A percentile compares a stretch with the other conserved stretches of the same genome.
These are phyloP conservation scores for Ictalurus punctatus DNA, from an alignment of 2,113 vertebrate species.

Conservation along the genomic window DNA sequence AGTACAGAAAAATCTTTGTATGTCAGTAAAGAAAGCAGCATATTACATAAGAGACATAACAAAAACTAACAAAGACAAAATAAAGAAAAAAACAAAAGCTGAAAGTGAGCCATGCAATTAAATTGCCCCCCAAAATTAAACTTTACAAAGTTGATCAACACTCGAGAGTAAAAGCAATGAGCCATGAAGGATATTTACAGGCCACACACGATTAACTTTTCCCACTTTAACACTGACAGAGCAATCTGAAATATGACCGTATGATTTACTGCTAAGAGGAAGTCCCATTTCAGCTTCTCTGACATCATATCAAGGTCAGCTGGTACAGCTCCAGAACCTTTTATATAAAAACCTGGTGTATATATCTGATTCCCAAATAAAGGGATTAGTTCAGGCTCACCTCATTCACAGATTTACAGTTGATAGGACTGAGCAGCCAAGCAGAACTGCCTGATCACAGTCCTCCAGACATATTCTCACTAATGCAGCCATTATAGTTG, in stretches of 20 bases:
- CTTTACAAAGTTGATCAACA: background rate
- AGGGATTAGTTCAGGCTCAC: background rate
- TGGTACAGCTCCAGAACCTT: constrained; percentile 3
- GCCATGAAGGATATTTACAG: constrained; percentile 19
- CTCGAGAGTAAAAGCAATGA: constrained; percentile 16
- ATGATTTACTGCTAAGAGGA: constrained; percentile 36
- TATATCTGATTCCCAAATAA: constrained; percentile 33
- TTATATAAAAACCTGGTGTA: constrained; percentile 2
- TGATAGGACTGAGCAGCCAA: background rate
- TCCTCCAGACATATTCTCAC: background rate
- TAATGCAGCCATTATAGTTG: background rate
- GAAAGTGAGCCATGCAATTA: background rate
- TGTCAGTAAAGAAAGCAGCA: no score
- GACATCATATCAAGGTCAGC: constrained; percentile 37
- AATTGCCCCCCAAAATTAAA: background rate
- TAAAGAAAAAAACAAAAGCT: no score
- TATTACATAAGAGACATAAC: no score
- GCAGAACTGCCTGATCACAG: background rate
- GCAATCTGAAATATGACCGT: constrained; percentile 38
- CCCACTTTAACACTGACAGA: constrained; percentile 23
- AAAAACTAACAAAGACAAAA: no score
- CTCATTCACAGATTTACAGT: constrained; percentile 24
- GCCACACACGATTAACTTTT: constrained; percentile 10
- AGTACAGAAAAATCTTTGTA: no score
- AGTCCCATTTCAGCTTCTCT: constrained; percentile 33